Evolutionary conservation across 2,113 vertebrate genomes (phyloP).

Genomic region (Hassar affinis): DNA sequence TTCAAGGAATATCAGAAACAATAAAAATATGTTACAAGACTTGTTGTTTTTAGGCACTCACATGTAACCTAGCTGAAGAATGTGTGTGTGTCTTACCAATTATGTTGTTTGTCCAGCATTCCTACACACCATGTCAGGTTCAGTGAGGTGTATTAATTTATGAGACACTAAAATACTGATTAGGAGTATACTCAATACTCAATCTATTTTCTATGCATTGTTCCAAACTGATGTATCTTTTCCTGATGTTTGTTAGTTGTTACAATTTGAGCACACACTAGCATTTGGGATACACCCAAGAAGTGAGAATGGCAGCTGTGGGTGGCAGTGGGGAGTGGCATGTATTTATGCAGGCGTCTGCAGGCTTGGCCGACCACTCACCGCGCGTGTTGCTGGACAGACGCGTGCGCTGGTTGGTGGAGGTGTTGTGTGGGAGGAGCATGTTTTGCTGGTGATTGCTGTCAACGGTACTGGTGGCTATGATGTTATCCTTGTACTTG

Average conservation of each 20-base stretch:
- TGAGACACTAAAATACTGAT: too few species aligned
- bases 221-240: neutral
- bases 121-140: neutral
- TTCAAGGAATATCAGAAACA: neutral
- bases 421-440: constrained; percentile 87
- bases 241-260: neutral
- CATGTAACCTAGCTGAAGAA: neutral
- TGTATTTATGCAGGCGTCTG: constrained; percentile 23
- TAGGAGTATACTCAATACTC: neutral
- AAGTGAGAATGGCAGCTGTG: constrained; percentile 14
- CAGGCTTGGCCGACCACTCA: constrained; percentile 63
- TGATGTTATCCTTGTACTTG: constrained; percentile 99
- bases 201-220: neutral
- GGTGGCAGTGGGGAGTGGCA: neutral
- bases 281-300: constrained; percentile 3
- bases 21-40: neutral
- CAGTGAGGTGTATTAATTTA: neutral
- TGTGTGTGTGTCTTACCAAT: neutral
- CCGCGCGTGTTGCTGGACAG: constrained; percentile 94
- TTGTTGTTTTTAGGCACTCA: neutral
- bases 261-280: neutral
- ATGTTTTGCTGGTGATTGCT: constrained; percentile 96
- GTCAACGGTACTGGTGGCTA: constrained; percentile 92
- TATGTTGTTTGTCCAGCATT: neutral
- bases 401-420: constrained; percentile 92